Evolutionary conservation across 2,888 invertebrate genomes (phyloP).

Genomic region (Yponomeuta sedellus): DNA sequence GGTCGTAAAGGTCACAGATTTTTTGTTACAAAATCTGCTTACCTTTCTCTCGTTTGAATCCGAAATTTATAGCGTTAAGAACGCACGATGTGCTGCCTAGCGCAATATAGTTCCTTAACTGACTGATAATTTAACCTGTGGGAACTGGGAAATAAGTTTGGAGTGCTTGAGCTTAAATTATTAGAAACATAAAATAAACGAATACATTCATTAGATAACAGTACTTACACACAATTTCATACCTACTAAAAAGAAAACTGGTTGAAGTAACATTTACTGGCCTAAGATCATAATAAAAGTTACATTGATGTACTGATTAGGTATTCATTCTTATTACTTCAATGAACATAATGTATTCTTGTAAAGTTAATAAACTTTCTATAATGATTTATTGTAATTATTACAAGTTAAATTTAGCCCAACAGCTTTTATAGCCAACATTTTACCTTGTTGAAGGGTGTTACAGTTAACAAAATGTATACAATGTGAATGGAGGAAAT

Average conservation of each 20-base stretch:
- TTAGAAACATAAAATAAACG: neutral
- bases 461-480: too few species aligned
- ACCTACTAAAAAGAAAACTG: neutral
- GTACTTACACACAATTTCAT: neutral
- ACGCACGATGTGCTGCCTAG: neutral
- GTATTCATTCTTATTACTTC: too few species aligned
- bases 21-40: conserved; percentile 45
- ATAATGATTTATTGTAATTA: too few species aligned
- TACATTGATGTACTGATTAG: too few species aligned
- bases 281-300: too few species aligned
- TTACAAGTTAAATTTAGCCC: too few species aligned
- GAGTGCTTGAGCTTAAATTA: neutral
- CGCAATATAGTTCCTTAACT: neutral
- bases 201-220: neutral
- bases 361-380: too few species aligned
- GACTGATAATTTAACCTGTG: too few species aligned
- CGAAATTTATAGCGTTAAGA: neutral
- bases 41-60: conserved; percentile 49
- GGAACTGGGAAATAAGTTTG: neutral
- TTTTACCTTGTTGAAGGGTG: too few species aligned
- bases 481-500: too few species aligned
- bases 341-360: too few species aligned
- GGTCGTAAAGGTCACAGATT: conserved; percentile 45
- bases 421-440: too few species aligned
- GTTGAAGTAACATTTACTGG: neutral